These are phyloP conservation scores for Chloropsis cyanopogon DNA, from an alignment of 2,113 vertebrate species.

Conservation along the genomic window DNA sequence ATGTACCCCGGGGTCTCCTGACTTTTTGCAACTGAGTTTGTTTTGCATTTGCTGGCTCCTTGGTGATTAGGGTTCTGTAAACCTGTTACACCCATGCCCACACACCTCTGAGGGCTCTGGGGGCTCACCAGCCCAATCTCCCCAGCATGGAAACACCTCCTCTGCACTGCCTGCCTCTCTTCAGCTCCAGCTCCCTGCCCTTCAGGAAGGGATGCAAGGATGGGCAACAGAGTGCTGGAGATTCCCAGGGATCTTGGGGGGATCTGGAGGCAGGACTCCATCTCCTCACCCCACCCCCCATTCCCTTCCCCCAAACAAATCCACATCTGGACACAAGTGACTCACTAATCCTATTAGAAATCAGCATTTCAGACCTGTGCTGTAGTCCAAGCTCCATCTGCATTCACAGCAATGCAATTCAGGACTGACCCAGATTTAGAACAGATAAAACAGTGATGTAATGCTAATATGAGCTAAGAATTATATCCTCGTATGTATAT, in stretches of 20 bases:
- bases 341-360: slow-evolving; percentile 15
- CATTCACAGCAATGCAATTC: not conserved
- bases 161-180: not conserved
- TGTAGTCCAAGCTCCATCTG: not conserved
- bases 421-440: not conserved
- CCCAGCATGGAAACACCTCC: not conserved
- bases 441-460: not conserved
- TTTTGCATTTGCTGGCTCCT: not conserved
- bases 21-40: not conserved
- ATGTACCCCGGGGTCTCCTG: not conserved
- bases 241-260: not conserved
- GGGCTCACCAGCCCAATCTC: not conserved
- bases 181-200: not conserved
- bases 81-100: not conserved
- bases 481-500: not conserved
- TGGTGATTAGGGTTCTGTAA: not conserved
- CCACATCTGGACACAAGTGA: slow-evolving; percentile 14
- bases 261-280: not conserved
- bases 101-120: not conserved
- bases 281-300: not conserved
- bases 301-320: not conserved
- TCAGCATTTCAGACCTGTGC: not conserved
- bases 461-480: not conserved
- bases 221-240: not conserved
- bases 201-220: not conserved